Percentiles rank a stretch among this genome's conserved stretches.
Conservation (phyloP, 2,113 vertebrate genomes). For the Megalops atlanticus region DNA sequence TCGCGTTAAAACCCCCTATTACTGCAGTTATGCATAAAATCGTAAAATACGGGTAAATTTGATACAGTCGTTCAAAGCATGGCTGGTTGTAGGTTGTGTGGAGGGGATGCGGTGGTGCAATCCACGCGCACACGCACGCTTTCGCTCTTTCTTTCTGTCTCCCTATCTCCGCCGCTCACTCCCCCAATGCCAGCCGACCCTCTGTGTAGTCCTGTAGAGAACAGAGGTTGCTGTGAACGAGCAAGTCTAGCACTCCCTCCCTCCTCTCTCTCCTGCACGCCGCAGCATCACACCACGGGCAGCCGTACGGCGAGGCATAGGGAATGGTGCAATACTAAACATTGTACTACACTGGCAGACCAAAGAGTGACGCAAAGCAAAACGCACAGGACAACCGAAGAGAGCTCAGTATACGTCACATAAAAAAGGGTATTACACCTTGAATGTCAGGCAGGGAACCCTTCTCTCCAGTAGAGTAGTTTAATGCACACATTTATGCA, state of each 20-base stretch:
- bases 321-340: conserved; percentile 81
- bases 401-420: conserved; percentile 8
- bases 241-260: conserved; percentile 62
- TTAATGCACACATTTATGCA: not conserved
- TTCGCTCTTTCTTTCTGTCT: conserved; percentile 34
- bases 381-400: not conserved
- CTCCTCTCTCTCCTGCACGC: conserved; percentile 53
- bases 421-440: conserved; percentile 1
- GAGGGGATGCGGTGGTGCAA: conserved; percentile 75
- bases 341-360: not conserved
- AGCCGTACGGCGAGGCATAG: conserved; percentile 65
- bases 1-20: conserved; percentile 58
- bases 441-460: not conserved
- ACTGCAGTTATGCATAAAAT: conserved; percentile 54
- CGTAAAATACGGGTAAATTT: conserved; percentile 32
- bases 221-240: conserved; percentile 65
- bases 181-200: conserved; percentile 61
- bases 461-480: not conserved
- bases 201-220: conserved; percentile 56
- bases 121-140: conserved; percentile 69
- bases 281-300: conserved; percentile 71
- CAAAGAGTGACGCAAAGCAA: not conserved
- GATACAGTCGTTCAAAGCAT: conserved; percentile 74
- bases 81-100: conserved; percentile 70
- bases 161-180: conserved; percentile 36